Conservation (phyloP, 1,140 invertebrate species). For the Brachionus rotundiformis region DNA sequence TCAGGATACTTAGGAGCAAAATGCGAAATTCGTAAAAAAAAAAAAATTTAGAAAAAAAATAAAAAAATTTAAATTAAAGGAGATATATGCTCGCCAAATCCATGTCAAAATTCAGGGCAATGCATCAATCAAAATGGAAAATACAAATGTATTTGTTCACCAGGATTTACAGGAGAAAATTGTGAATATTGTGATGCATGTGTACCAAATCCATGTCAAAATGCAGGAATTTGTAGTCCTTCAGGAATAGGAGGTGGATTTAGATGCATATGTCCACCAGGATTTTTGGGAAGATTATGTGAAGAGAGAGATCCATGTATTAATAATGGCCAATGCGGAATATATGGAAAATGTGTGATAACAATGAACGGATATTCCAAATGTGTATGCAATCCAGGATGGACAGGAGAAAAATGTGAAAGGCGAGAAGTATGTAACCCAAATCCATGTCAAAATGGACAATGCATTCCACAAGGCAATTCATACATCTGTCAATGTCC, state of each 20-base stretch:
- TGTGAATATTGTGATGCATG: conserved; percentile 47
- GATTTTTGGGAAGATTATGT: conserved; percentile 54
- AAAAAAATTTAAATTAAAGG: neutral
- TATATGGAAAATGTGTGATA: conserved; percentile 29
- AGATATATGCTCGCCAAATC: conserved; percentile 53
- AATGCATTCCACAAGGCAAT: conserved; percentile 3
- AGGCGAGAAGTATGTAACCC: conserved; percentile 28
- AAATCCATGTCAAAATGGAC: conserved; percentile 51
- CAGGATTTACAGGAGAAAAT: conserved; percentile 41
- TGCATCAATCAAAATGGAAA: conserved; percentile 15
- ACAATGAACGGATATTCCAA: conserved; percentile 8
- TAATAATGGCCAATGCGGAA: conserved; percentile 26
- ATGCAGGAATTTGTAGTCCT: conserved; percentile 56
- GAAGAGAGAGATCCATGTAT: conserved; percentile 41
- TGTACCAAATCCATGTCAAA: conserved; percentile 56
- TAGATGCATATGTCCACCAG: conserved; percentile 58
- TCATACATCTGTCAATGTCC: conserved; percentile 41
- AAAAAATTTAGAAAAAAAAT: neutral
- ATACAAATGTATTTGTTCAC: conserved; percentile 16
- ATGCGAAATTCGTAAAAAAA: conserved; percentile 38
- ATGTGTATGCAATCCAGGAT: conserved; percentile 50
- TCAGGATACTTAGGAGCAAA: conserved; percentile 52
- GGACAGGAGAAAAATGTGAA: conserved; percentile 55
- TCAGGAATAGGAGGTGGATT: conserved; percentile 55
- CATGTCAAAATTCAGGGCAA: conserved; percentile 12